Evolutionary conservation across 2,113 vertebrate species (phyloP).

Genomic region (Mastomys coucha): DNA sequence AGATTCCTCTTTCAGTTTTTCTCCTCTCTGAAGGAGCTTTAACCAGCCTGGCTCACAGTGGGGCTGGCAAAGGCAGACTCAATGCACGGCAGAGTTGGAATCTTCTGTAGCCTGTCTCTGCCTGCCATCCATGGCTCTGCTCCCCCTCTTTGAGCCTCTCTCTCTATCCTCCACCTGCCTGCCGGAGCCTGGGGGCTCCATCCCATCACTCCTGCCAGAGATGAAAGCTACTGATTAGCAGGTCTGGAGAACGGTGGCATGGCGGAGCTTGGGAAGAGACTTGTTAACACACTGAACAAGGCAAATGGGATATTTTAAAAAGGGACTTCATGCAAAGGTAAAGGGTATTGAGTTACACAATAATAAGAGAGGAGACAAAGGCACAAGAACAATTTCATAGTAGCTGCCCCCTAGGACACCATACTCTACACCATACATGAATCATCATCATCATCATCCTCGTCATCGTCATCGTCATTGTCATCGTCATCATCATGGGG

Average conservation of each 20-base stretch:
- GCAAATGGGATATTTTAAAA: background rate
- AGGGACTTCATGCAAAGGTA: background rate
- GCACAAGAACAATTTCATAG: background rate
- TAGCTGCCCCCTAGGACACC: background rate
- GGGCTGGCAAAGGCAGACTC: background rate
- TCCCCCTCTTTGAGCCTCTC: background rate
- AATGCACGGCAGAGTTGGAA: background rate
- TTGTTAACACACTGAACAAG: background rate
- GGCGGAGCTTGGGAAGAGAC: background rate
- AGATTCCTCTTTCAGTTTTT: constrained; percentile 45
- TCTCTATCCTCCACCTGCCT: background rate
- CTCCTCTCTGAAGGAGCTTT: constrained; percentile 30
- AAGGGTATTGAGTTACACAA: background rate
- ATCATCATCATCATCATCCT: background rate
- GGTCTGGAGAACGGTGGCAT: background rate
- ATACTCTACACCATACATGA: background rate
- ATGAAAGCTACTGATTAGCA: constrained; percentile 13
- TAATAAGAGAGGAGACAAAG: background rate
- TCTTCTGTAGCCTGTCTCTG: background rate
- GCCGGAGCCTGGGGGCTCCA: background rate
- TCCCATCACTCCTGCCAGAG: background rate
- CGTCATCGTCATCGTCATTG: background rate
- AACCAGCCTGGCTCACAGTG: constrained; percentile 1
- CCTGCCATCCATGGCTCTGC: background rate
- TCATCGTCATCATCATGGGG: background rate